Evolutionary conservation across 1,140 invertebrate species (phyloP).

Genomic region (Pygmarrhopalites habei): DNA sequence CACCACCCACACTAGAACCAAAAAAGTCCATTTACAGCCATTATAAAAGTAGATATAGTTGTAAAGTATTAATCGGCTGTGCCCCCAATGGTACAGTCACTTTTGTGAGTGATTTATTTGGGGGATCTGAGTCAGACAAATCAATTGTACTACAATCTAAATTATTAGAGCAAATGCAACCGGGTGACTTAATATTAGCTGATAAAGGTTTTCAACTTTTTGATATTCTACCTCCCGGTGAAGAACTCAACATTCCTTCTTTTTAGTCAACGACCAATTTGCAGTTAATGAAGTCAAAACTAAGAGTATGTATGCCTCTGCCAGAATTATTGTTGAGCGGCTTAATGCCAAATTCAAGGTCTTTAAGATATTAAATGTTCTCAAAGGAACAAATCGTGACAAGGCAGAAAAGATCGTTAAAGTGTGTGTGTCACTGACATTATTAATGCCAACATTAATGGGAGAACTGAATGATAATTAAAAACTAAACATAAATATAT

Average conservation of each 20-base stretch:
- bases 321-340: constrained; percentile 10
- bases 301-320: neutral
- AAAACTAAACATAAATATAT: neutral
- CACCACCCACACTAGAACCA: neutral
- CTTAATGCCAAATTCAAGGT: constrained; percentile 12
- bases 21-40: constrained; percentile 2
- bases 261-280: constrained; percentile 1
- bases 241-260: constrained; percentile 7
- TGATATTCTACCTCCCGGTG: constrained; percentile 7
- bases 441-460: constrained; percentile 16
- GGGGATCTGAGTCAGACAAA: constrained; percentile 14
- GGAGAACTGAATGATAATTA: neutral
- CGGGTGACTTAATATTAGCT: constrained; percentile 11
- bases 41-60: constrained; percentile 4
- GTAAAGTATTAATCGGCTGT: constrained; percentile 9
- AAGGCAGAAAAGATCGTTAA: constrained; percentile 1
- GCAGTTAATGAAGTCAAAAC: neutral
- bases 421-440: constrained; percentile 8
- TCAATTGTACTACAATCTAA: neutral
- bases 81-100: constrained; percentile 6
- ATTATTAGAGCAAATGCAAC: neutral
- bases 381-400: neutral
- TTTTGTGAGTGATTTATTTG: constrained; percentile 11
- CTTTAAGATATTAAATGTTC: constrained; percentile 4
- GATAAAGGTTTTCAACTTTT: constrained; percentile 14